Evolutionary conservation across 2,797 vertebrate species (phyloP).

Genomic region (Eulemur mongoz): DNA sequence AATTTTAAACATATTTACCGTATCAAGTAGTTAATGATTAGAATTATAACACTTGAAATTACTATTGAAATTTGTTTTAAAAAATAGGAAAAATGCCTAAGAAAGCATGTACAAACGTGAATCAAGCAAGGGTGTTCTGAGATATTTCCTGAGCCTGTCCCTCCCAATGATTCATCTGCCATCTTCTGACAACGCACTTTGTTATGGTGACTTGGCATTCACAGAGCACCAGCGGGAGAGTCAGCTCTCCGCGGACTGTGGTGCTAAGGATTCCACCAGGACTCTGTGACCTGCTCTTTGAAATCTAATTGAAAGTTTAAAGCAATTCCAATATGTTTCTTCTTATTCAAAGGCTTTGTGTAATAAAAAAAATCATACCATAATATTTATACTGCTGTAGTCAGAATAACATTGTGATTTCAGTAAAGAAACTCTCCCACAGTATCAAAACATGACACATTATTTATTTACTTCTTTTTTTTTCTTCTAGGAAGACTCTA

Average conservation of each 20-base stretch:
- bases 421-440: not conserved
- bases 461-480: not conserved
- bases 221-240: not conserved
- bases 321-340: not conserved
- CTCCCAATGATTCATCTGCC: not conserved
- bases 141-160: not conserved
- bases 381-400: not conserved
- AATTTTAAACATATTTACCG: not conserved
- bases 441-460: not conserved
- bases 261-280: not conserved
- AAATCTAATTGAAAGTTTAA: conserved; percentile 4
- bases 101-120: not conserved
- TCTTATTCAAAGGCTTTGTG: not conserved
- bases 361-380: not conserved
- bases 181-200: not conserved
- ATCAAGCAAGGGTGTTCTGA: not conserved
- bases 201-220: not conserved
- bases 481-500: not conserved
- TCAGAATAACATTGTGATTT: not conserved
- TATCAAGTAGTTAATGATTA: not conserved
- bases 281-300: not conserved
- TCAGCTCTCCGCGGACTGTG: not conserved
- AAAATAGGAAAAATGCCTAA: not conserved
- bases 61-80: not conserved
- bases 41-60: not conserved